Evolutionary conservation across 2,797 vertebrate genomes (phyloP).

Genomic region (Fistularia commersonii): DNA sequence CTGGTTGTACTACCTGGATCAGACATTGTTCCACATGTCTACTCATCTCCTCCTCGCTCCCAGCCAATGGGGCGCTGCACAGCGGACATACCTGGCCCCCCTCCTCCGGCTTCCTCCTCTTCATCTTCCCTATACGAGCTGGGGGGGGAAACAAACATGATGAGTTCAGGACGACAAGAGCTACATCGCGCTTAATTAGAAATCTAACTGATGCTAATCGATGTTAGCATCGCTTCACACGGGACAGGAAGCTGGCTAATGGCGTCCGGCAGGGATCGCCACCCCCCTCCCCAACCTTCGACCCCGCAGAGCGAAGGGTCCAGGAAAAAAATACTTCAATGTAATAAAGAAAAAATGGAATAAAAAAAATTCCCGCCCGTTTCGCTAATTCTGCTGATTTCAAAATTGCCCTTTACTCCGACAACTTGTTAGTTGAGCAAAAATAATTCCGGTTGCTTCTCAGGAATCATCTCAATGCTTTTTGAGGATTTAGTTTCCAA

Average conservation of each 20-base stretch:
- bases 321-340: slow-evolving; percentile 44
- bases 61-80: slow-evolving; percentile 95
- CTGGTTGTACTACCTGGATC: slow-evolving; percentile 91
- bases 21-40: slow-evolving; percentile 99
- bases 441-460: too few relatives aligned
- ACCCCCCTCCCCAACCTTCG: slow-evolving; percentile 18
- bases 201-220: slow-evolving; percentile 78
- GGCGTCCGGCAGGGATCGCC: slow-evolving; percentile 62
- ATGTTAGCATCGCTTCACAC: slow-evolving; percentile 70
- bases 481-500: too few relatives aligned
- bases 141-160: slow-evolving; percentile 16
- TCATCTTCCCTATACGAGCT: slow-evolving; percentile 99
- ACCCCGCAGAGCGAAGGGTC: slow-evolving; percentile 33
- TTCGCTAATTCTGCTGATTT: too few relatives aligned
- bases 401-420: too few relatives aligned
- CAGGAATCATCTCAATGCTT: neutral
- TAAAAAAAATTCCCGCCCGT: too few relatives aligned
- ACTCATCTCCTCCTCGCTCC: slow-evolving; percentile 99
- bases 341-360: slow-evolving; percentile 32
- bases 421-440: too few relatives aligned
- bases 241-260: slow-evolving; percentile 67
- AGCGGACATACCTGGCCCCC: slow-evolving; percentile 99
- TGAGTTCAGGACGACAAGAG: neutral
- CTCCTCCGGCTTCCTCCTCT: slow-evolving; percentile 98
- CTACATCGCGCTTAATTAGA: slow-evolving; percentile 71